These are phyloP conservation scores for Conus ventricosus DNA, from an alignment of 1,140 invertebrate genomes.

Conservation along the genomic window DNA sequence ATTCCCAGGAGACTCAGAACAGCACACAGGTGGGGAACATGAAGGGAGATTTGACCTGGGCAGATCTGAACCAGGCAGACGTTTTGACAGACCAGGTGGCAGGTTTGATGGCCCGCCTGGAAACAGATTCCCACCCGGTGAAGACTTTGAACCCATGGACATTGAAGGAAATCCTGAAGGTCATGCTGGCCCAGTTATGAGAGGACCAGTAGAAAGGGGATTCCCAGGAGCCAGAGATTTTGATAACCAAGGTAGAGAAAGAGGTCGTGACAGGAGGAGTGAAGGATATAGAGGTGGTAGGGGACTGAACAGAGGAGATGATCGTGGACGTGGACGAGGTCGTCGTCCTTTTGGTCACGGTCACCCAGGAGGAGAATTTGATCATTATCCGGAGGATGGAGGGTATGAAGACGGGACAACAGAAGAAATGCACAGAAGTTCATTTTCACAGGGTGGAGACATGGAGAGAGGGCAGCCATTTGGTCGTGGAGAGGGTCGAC, in stretches of 20 bases:
- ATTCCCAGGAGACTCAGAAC: background rate
- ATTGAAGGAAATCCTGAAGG: background rate
- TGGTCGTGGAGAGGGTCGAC: background rate
- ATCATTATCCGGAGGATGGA: background rate
- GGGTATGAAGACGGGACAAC: background rate
- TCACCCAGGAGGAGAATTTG: background rate
- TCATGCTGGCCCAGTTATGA: background rate
- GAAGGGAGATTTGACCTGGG: background rate
- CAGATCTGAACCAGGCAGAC: background rate
- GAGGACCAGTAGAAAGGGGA: background rate
- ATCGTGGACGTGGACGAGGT: conserved; percentile 31
- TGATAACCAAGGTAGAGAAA: conserved; percentile 17
- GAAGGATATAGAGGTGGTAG: conserved; percentile 8
- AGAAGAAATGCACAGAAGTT: background rate
- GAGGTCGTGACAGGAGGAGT: background rate
- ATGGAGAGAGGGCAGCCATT: background rate
- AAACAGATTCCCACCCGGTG: background rate
- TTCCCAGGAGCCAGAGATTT: conserved; percentile 28
- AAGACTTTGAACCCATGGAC: background rate
- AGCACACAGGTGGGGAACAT: background rate
- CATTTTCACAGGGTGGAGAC: background rate
- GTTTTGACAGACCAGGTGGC: conserved; percentile 30
- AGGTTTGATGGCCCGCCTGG: conserved; percentile 6
- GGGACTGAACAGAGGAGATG: background rate
- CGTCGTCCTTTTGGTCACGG: background rate